Percentiles rank a stretch among this genome's conserved stretches.
phyloP scores from a whole-genome alignment of 1,140 invertebrate genomes.

The Phthorimaea operculella region DNA sequence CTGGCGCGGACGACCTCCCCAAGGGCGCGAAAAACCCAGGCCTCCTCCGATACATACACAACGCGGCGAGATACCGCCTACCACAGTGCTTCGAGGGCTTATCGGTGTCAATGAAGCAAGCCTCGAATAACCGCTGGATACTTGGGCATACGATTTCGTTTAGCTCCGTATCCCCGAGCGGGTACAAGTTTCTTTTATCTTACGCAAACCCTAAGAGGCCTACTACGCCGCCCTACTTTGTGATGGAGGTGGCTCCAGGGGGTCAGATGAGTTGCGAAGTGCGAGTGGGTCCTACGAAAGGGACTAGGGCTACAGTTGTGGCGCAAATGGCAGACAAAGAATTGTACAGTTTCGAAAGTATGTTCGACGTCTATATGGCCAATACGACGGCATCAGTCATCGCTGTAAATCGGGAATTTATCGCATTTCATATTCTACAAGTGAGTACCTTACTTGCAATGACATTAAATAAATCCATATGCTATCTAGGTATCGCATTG shows the following conservation, averaged over 20 bases:
- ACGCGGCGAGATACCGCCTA: conserved; percentile 45
- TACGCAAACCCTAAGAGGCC: conserved; percentile 45
- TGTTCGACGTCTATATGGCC: conserved; percentile 51
- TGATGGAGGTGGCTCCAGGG: conserved; percentile 58
- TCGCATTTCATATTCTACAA: conserved; percentile 56
- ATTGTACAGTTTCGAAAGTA: conserved; percentile 55
- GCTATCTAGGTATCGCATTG: too few species aligned
- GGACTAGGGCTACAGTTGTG: conserved; percentile 46
- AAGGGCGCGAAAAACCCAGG: conserved; percentile 42
- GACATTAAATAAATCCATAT: too few species aligned
- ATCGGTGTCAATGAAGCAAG: conserved; percentile 44
- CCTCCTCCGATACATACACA: conserved; percentile 51
- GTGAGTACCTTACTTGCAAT: conserved; percentile 18
- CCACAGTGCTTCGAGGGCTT: conserved; percentile 59
- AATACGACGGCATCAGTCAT: conserved; percentile 49
- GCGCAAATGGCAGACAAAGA: conserved; percentile 52
- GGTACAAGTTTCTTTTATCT: conserved; percentile 52
- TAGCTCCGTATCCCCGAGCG: conserved; percentile 56
- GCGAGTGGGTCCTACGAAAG: conserved; percentile 41
- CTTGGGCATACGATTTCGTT: conserved; percentile 52
- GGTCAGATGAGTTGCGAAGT: conserved; percentile 58
- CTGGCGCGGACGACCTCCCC: conserved; percentile 34
- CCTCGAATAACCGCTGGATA: conserved; percentile 44
- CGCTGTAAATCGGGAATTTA: conserved; percentile 54
- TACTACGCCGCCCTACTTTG: conserved; percentile 43